A percentile compares a stretch with the other conserved stretches of the same genome.
Conservation (phyloP, 2,797 vertebrate genomes). For the Enoplosus armatus region DNA sequence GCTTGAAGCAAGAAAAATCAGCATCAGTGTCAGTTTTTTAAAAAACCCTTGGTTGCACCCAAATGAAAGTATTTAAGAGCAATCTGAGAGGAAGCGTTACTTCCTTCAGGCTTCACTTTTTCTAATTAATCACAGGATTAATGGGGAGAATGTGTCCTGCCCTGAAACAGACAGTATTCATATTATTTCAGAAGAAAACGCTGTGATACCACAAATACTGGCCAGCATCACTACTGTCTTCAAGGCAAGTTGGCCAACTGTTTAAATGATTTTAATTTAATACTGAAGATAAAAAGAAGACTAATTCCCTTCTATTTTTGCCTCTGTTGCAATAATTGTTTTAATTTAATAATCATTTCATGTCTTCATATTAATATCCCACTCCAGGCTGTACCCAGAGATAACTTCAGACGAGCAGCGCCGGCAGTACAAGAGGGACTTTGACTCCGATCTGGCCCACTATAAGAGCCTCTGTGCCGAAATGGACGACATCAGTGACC, state of each 20-base stretch:
- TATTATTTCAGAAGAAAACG: conserved; percentile 22
- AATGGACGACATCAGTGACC: conserved; percentile 88
- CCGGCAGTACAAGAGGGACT: conserved; percentile 86
- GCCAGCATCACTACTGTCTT: conserved; percentile 2
- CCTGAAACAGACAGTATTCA: conserved; percentile 15
- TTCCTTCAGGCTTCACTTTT: neutral
- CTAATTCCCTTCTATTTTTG: neutral
- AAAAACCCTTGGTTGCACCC: neutral
- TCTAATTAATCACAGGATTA: conserved; percentile 8
- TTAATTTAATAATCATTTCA: conserved; percentile 9
- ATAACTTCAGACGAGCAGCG: conserved; percentile 85
- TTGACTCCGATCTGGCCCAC: conserved; percentile 81
- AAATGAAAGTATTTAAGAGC: neutral
- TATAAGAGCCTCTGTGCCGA: conserved; percentile 88
- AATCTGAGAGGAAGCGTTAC: neutral
- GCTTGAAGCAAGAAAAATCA: neutral
- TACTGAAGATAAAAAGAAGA: neutral
- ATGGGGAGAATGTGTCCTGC: neutral
- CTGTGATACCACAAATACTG: neutral
- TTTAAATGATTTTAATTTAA: conserved; percentile 4
- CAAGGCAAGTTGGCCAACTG: neutral
- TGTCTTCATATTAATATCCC: conserved; percentile 16
- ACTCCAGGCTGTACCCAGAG: conserved; percentile 85
- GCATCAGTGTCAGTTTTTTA: neutral
- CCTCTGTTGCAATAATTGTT: conserved; percentile 2